Base-by-base conservation (phyloP, 2,888 invertebrate species). In the Brenthis daphne region DNA sequence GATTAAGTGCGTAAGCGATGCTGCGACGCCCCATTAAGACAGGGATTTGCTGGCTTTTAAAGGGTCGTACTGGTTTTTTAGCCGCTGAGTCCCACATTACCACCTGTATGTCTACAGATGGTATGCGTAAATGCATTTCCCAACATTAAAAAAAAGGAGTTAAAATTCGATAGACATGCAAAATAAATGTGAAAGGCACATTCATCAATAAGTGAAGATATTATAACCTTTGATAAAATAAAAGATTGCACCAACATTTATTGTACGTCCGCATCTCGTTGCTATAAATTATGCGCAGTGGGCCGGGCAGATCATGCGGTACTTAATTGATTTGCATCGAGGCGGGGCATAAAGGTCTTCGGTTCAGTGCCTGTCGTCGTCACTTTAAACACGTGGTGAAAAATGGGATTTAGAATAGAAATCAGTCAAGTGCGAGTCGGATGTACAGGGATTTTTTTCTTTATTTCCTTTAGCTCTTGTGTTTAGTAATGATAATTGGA, bases 301-400 rank as follows among this genome's bases (percentile, higher is more conserved):
- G 84, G 84, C 78, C 68, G 83, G 78, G 61, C 82, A 61, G 77
- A 81, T 83, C 83, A 85, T 83, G 88, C 79, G 70, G 68, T 79
- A 71, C 68, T 81, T 85, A 85, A 88, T 86, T 87, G 88, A 87
- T 87, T 87, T 83, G 76, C 76, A 79, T 79, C 80, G 77, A 72
- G 78, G 79, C 79, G 78, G 83, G 84, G 76, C 73, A 69, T 76
- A 77, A 88, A 88, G 88, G 88, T 88, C 86, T 85, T 80, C 71
- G 75, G 81, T 83, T 82, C 84, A 82, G 78, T 78, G 77, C 64
- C 58, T 66, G 68, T 60, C 71, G 63, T 48, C 33, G 48, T 48
- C 53, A 68, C 57, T 48, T 29, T 50, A n/a, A 50, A 4, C 55
- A 65, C 58, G 65, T 65, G 64, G 11, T 54, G 60, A 50, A 60